Evolutionary conservation across 2,797 vertebrate genomes (phyloP).

Genomic region (Dermochelys coriacea): DNA sequence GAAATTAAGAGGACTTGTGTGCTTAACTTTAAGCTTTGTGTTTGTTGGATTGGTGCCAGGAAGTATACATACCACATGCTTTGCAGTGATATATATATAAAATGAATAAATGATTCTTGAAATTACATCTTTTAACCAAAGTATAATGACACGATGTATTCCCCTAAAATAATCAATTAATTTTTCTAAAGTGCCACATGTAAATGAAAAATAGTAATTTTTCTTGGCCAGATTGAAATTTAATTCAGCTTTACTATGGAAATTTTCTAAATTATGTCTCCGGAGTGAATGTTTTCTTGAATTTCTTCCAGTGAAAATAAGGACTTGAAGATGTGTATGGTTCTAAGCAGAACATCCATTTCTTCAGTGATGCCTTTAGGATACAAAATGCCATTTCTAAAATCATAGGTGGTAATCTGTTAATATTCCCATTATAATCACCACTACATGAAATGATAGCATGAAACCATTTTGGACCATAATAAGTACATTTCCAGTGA

Average conservation of each 20-base stretch:
- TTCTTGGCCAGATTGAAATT: neutral
- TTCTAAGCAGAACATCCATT: neutral
- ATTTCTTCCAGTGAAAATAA: neutral
- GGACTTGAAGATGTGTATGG: neutral
- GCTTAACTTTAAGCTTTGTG: conserved; percentile 1
- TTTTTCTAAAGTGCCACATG: neutral
- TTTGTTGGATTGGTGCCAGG: neutral
- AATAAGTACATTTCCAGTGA: neutral
- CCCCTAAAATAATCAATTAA: neutral
- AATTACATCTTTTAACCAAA: neutral
- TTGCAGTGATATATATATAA: neutral
- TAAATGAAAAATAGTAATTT: neutral
- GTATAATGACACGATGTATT: neutral
- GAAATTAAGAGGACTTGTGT: conserved; percentile 12
- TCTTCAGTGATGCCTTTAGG: neutral
- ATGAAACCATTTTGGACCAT: neutral
- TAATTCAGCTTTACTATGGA: neutral
- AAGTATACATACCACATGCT: neutral
- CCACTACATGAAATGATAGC: neutral
- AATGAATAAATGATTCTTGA: neutral
- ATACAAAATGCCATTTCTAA: neutral
- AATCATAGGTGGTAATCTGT: neutral
- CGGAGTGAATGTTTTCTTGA: neutral
- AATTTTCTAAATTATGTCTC: neutral
- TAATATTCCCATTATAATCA: neutral